Evolutionary conservation across 2,888 invertebrate species (phyloP).

Genomic region (Gastracanthus pulcherrimus): DNA sequence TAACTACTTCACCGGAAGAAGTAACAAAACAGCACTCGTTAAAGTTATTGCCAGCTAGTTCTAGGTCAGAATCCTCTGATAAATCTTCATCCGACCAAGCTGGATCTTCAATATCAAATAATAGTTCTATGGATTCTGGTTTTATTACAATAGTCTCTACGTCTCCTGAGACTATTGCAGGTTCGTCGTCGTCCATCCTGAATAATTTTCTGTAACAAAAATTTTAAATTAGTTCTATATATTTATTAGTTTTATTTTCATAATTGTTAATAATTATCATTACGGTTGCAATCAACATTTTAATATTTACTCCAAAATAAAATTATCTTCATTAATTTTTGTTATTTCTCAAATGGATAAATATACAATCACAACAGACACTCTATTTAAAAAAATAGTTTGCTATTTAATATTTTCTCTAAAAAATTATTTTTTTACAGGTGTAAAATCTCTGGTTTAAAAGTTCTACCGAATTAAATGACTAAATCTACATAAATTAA

Average conservation of each 20-base stretch:
- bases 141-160: constrained; percentile 59
- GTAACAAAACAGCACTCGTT: constrained; percentile 48
- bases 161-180: constrained; percentile 54
- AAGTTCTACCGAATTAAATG: not conserved
- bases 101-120: constrained; percentile 50
- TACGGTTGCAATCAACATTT: too few relatives aligned
- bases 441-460: not conserved
- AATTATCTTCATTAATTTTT: too few relatives aligned
- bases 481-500: not conserved
- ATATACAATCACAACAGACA: too few relatives aligned
- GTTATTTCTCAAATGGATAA: too few relatives aligned
- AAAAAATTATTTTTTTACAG: not conserved
- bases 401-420: too few relatives aligned
- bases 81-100: constrained; percentile 35
- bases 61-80: constrained; percentile 23
- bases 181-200: constrained; percentile 56
- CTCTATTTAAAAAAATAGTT: not conserved
- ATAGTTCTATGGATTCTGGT: constrained; percentile 54
- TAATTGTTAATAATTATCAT: too few relatives aligned
- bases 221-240: not conserved
- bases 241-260: not conserved
- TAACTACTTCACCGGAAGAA: constrained; percentile 50
- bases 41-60: constrained; percentile 9
- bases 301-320: too few relatives aligned
- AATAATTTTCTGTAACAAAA: constrained; percentile 27